These are phyloP conservation scores for Craniophora ligustri DNA, from an alignment of 2,888 invertebrate species.

Conservation along the genomic window DNA sequence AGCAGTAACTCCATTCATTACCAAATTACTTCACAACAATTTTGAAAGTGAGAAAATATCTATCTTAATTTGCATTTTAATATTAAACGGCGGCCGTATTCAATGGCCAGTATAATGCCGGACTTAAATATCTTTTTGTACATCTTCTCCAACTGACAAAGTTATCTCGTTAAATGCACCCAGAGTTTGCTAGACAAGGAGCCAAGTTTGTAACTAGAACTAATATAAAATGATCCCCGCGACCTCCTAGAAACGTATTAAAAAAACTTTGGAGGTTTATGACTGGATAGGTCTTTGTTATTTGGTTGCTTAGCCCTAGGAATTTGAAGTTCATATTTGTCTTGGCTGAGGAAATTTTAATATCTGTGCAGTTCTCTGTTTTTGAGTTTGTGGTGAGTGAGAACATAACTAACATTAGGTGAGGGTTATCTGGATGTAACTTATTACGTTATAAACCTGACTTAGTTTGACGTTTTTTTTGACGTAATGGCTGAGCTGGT, in stretches of 20 bases:
- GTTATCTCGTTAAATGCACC: slow-evolving; percentile 84
- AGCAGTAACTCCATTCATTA: background rate
- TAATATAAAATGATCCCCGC: slow-evolving; percentile 55
- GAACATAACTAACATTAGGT: too few species aligned
- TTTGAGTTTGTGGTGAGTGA: too few species aligned
- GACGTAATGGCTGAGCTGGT: too few species aligned
- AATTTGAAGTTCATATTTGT: slow-evolving; percentile 47
- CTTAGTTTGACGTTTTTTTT: too few species aligned
- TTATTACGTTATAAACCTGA: too few species aligned
- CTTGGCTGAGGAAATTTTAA: slow-evolving; percentile 24
- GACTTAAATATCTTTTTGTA: slow-evolving; percentile 64
- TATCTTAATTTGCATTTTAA: slow-evolving; percentile 33
- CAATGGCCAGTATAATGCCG: slow-evolving; percentile 36
- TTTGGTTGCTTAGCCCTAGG: slow-evolving; percentile 54
- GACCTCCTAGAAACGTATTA: slow-evolving; percentile 23
- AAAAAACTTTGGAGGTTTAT: slow-evolving; percentile 25
- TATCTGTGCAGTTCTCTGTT: slow-evolving; percentile 17
- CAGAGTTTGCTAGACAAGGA: slow-evolving; percentile 73
- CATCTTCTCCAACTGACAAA: slow-evolving; percentile 70
- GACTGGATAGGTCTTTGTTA: slow-evolving; percentile 41
- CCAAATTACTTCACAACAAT: slow-evolving; percentile 13
- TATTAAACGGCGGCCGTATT: slow-evolving; percentile 32
- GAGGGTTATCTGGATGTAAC: too few species aligned
- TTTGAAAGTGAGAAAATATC: slow-evolving; percentile 3
- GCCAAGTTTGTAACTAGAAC: slow-evolving; percentile 64